Evolutionary conservation across 2,888 invertebrate genomes (phyloP).

Genomic region (Drosophila macrothrix): DNA sequence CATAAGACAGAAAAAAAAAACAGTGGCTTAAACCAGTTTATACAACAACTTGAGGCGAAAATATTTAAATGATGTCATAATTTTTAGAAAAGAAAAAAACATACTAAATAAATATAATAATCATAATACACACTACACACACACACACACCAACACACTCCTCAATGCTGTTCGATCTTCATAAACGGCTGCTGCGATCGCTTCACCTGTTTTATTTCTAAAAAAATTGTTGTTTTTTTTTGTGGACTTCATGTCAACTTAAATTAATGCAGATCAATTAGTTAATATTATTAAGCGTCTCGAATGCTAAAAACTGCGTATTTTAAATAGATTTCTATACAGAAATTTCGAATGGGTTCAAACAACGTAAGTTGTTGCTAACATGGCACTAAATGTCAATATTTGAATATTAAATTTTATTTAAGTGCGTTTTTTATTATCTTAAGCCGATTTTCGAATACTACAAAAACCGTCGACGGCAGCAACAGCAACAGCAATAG

Average conservation of each 20-base stretch:
- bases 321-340: slow-evolving; percentile 54
- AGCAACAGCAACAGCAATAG: not conserved
- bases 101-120: slow-evolving; percentile 66
- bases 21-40: slow-evolving; percentile 74
- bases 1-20: slow-evolving; percentile 32
- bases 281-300: slow-evolving; percentile 78
- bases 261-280: slow-evolving; percentile 82
- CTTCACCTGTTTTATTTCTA: slow-evolving; percentile 48
- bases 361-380: slow-evolving; percentile 78
- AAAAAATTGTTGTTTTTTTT: slow-evolving; percentile 6
- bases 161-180: slow-evolving; percentile 45
- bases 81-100: slow-evolving; percentile 64
- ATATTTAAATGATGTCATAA: slow-evolving; percentile 81
- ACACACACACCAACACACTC: slow-evolving; percentile 30
- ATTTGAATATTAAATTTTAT: slow-evolving; percentile 81
- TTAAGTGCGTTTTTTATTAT: slow-evolving; percentile 82
- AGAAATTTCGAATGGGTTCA: slow-evolving; percentile 36
- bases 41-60: slow-evolving; percentile 68
- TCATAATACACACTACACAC: slow-evolving; percentile 70
- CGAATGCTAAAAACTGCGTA: slow-evolving; percentile 62
- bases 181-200: slow-evolving; percentile 51
- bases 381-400: slow-evolving; percentile 82
- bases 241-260: slow-evolving; percentile 58
- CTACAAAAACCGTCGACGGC: slow-evolving; percentile 48
- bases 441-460: slow-evolving; percentile 79